phyloP scores from a whole-genome alignment of 2,113 vertebrate species.

The Shinisaurus crocodilurus region DNA sequence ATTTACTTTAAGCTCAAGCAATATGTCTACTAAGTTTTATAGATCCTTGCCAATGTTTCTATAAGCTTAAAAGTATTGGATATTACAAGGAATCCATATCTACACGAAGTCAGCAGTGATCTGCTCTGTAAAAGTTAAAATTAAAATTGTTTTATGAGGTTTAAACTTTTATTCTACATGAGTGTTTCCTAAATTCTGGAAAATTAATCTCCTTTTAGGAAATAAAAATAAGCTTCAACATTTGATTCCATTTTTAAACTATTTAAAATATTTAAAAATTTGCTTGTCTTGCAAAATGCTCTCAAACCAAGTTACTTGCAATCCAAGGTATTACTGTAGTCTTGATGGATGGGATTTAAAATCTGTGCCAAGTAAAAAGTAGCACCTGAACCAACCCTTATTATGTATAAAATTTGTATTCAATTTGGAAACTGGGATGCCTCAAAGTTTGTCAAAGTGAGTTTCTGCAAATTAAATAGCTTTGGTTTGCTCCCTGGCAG shows the following conservation, averaged over 20 bases:
- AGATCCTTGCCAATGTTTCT: not conserved
- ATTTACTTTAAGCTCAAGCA: not conserved
- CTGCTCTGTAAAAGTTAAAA: not conserved
- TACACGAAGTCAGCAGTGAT: not conserved
- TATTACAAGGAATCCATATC: not conserved
- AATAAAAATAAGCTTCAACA: not conserved
- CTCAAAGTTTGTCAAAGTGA: not conserved
- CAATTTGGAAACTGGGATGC: not conserved
- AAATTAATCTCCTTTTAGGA: not conserved
- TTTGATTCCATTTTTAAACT: not conserved
- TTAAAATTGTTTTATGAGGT: not conserved
- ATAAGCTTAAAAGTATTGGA: not conserved
- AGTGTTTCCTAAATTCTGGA: not conserved
- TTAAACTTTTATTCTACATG: not conserved
- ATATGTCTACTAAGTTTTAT: not conserved
- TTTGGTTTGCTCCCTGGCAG: not conserved
- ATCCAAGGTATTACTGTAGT: too few species aligned
- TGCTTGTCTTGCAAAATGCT: too few species aligned
- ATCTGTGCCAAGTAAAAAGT: too few species aligned
- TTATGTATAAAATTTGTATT: not conserved
- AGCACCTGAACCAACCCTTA: too few species aligned
- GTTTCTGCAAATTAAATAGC: not conserved
- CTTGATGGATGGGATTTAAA: too few species aligned
- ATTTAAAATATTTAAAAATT: too few species aligned
- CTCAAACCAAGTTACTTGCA: too few species aligned